Conservation (phyloP, 2,797 vertebrate species). For the Champsocephalus gunnari region DNA sequence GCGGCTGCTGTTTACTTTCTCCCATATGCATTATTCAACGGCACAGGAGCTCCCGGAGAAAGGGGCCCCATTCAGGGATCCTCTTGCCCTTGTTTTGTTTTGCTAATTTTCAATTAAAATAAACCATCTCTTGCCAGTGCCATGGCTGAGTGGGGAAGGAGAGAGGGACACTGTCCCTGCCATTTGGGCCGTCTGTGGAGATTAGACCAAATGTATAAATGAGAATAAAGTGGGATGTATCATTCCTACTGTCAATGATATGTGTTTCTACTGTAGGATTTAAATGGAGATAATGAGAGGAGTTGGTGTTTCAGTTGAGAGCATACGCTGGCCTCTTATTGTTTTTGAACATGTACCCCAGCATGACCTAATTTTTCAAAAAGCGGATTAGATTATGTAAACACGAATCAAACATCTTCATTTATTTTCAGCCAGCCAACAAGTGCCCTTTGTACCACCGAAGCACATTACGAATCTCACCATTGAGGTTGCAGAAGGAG, state of each 20-base stretch:
- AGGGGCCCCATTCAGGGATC: slow-evolving; percentile 96
- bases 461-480: slow-evolving; percentile 34
- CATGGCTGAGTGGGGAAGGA: slow-evolving; percentile 82
- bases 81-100: slow-evolving; percentile 91
- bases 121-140: slow-evolving; percentile 88
- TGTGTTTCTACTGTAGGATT: slow-evolving; percentile 78
- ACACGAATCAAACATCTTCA: slow-evolving; percentile 51
- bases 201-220: slow-evolving; percentile 81
- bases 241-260: slow-evolving; percentile 81
- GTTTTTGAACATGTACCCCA: slow-evolving; percentile 45
- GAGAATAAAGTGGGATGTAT: slow-evolving; percentile 84
- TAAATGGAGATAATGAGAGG: slow-evolving; percentile 71
- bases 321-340: slow-evolving; percentile 63
- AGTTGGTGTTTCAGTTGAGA: slow-evolving; percentile 68
- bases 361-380: slow-evolving; percentile 58
- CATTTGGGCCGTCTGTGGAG: slow-evolving; percentile 78
- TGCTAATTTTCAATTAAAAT: slow-evolving; percentile 93
- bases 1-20: slow-evolving; percentile 99
- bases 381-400: slow-evolving; percentile 57
- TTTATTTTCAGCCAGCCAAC: slow-evolving; percentile 45
- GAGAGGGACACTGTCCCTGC: slow-evolving; percentile 78
- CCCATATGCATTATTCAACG: slow-evolving; percentile 99
- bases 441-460: slow-evolving; percentile 37
- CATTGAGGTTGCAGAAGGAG: slow-evolving; percentile 62
- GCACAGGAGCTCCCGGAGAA: slow-evolving; percentile 98